Base-by-base conservation (phyloP, 1,140 invertebrate genomes). In the Heliconius himera region DNA sequence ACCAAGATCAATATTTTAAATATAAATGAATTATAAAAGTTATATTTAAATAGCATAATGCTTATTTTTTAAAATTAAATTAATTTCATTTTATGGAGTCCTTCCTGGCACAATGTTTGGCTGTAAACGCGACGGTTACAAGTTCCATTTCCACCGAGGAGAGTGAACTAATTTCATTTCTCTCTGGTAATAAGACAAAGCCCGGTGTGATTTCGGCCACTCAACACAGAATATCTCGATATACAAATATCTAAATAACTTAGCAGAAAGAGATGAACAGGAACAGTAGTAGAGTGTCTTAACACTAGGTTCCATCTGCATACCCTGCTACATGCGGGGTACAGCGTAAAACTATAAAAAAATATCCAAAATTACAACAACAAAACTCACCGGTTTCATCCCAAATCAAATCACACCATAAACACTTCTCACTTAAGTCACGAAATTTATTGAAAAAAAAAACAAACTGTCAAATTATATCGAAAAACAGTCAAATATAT, bases 391-490 rank as follows among this genome's bases (percentile, higher is more conserved):
- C 60, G 26, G 26, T 66, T 26, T 66, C 60, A 66, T 29, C 11
- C 13, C 60, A 66, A 66, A 38, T 13, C 33, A 20, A 33, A 38
- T n/a, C 70, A 72, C 70, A 72, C 36, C 70, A n/a, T 72, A 38
- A 77, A 29, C 49, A 77, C 76, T 76, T 36, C 6, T 11, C 75
- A 76, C 26, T 51, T 29, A n/a, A 70, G 22, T n/a, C 70, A n/a
- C 70, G n/a, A n/a, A 76, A 72, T 76, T 60, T 76, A 38, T 70
- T 26, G 71, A 70, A 72, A 76, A 70, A 74, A 73, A 70, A 76
- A 70, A 79, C 51, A 36, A 79, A 76, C 79, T 80, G 79, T 80
- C 79, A 80, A 80, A 71, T 73, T 66, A 41, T 22, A 56, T 29
- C 16, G 8, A 66, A 66, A 66, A 75, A 33, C 33, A 18, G 36